Evolutionary conservation across 2,113 vertebrate species (phyloP).

Genomic region (Zosterops lateralis): DNA sequence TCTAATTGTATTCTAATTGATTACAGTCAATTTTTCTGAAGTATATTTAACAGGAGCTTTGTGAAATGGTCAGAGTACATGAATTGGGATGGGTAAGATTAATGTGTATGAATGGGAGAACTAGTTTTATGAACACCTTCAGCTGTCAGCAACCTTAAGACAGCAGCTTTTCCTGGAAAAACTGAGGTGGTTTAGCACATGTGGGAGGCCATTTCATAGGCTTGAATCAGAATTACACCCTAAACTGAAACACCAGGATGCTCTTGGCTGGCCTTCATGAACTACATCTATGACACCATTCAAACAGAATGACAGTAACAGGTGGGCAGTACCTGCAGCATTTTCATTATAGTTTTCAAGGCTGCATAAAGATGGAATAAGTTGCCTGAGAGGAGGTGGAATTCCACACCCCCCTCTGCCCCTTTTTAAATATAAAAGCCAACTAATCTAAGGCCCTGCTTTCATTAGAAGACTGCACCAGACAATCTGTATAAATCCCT

Average conservation of each 20-base stretch:
- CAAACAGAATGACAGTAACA: background rate
- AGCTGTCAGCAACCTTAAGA: background rate
- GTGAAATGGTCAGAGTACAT: background rate
- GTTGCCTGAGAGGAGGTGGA: background rate
- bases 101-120: background rate
- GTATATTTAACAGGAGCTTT: background rate
- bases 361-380: background rate
- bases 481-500: background rate
- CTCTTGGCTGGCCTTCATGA: background rate
- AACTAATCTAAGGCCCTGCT: background rate
- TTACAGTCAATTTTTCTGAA: conserved; percentile 13
- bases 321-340: background rate
- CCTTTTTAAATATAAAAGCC: background rate
- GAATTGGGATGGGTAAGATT: background rate
- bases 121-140: background rate
- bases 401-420: background rate
- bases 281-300: background rate
- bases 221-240: background rate
- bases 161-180: background rate
- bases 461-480: background rate
- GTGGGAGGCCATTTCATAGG: background rate
- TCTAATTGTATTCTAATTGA: conserved; percentile 27
- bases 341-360: background rate
- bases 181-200: background rate
- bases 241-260: background rate